Conservation (phyloP, 92 coral and sea anemone genomes). For the Porites rus region DNA sequence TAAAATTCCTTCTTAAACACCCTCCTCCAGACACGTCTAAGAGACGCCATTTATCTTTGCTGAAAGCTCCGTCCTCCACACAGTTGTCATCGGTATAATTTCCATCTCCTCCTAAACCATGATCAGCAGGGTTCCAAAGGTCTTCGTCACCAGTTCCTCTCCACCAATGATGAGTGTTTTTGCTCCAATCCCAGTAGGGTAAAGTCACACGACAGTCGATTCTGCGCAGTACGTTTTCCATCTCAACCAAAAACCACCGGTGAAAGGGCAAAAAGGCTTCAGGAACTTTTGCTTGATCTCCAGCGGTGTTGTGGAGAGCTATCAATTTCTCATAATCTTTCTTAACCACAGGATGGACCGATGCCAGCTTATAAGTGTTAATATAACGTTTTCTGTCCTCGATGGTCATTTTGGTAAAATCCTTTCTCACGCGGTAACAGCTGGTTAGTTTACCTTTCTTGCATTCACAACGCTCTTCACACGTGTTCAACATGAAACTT, state of each 20-base stretch:
- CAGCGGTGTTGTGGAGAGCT: constrained; percentile 1
- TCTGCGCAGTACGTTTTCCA: constrained; percentile 52
- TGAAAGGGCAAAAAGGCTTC: constrained; percentile 62
- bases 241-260: constrained; percentile 56
- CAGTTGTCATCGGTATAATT: constrained; percentile 15
- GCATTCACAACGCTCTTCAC: constrained; percentile 40
- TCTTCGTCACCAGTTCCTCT: constrained; percentile 29
- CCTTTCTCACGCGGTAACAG: constrained; percentile 38
- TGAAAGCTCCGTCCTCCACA: constrained; percentile 60
- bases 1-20: constrained; percentile 46
- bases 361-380: constrained; percentile 10
- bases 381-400: constrained; percentile 9
- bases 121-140: constrained; percentile 55
- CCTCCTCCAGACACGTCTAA: constrained; percentile 37
- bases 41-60: constrained; percentile 38
- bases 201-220: constrained; percentile 62
- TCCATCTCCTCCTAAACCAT: constrained; percentile 66
- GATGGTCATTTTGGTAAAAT: constrained; percentile 22
- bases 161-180: constrained; percentile 57
- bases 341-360: background rate
- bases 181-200: constrained; percentile 72
- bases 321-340: background rate
- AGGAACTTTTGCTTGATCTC: background rate
- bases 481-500: constrained; percentile 19
- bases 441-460: constrained; percentile 6